These are phyloP conservation scores for Phoenoteleia sp. DNA, from an alignment of 2,888 invertebrate genomes.

Conservation along the genomic window DNA sequence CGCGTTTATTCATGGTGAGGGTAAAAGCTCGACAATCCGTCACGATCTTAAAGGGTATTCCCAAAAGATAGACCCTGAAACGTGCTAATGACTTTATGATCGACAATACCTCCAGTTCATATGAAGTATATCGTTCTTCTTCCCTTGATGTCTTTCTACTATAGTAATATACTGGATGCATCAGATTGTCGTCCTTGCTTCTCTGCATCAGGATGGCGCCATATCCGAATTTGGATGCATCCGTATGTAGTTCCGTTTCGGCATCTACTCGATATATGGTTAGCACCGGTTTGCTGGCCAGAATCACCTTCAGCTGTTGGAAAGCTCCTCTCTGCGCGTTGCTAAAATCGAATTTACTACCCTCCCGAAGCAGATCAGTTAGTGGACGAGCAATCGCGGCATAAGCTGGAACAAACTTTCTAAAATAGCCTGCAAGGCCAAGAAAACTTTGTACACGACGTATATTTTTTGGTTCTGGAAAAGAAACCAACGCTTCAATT, in stretches of 20 bases:
- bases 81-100: background rate
- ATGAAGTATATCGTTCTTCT: background rate
- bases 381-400: background rate
- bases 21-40: constrained; percentile 49
- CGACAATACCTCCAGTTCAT: background rate
- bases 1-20: constrained; percentile 40
- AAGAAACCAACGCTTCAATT: background rate
- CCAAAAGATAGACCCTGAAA: constrained; percentile 28
- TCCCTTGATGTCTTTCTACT: constrained; percentile 49
- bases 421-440: background rate
- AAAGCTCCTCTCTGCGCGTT: too few species aligned
- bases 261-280: background rate
- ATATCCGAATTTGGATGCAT: background rate
- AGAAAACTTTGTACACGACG: background rate
- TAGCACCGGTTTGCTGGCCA: background rate
- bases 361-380: background rate
- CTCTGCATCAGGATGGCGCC: background rate
- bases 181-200: background rate
- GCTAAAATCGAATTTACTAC: too few species aligned
- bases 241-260: background rate
- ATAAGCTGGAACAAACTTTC: background rate
- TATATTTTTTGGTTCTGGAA: background rate
- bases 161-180: constrained; percentile 4
- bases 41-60: constrained; percentile 43
- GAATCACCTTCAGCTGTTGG: too few species aligned